Evolutionary conservation across 2,888 invertebrate genomes (phyloP).

Genomic region (Phaonia tiefii): DNA sequence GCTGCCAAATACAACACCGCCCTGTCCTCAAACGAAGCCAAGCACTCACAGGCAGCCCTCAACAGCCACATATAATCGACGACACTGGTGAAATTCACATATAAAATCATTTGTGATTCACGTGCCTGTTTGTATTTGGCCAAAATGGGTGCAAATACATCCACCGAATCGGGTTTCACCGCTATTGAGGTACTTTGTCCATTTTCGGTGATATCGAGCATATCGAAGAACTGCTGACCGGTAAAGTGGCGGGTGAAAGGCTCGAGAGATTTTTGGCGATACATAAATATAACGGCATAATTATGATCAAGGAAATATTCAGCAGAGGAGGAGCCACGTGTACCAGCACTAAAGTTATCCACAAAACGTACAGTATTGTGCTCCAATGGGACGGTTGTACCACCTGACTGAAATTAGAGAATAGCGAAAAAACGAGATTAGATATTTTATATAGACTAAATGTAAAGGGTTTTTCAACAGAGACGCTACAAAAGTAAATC

Average conservation of each 20-base stretch:
- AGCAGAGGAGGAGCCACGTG: constrained; percentile 95
- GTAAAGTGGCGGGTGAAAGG: constrained; percentile 95
- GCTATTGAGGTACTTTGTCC: constrained; percentile 85
- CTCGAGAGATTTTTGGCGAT: constrained; percentile 93
- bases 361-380: constrained; percentile 98
- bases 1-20: constrained; percentile 97
- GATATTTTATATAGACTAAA: no score
- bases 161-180: constrained; percentile 87
- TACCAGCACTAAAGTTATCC: constrained; percentile 99
- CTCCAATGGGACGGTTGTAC: constrained; percentile 97
- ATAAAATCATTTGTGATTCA: constrained; percentile 86
- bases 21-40: constrained; percentile 85
- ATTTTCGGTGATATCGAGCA: constrained; percentile 84
- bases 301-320: constrained; percentile 95
- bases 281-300: constrained; percentile 96
- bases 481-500: no score
- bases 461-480: no score
- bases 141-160: constrained; percentile 87
- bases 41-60: constrained; percentile 89
- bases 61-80: constrained; percentile 96
- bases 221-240: constrained; percentile 89
- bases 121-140: constrained; percentile 90
- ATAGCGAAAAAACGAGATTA: constrained; percentile 20
- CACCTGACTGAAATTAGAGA: constrained; percentile 88
- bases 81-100: constrained; percentile 91